Conservation (phyloP, 2,888 invertebrate species). For the Lycaena phlaeas region DNA sequence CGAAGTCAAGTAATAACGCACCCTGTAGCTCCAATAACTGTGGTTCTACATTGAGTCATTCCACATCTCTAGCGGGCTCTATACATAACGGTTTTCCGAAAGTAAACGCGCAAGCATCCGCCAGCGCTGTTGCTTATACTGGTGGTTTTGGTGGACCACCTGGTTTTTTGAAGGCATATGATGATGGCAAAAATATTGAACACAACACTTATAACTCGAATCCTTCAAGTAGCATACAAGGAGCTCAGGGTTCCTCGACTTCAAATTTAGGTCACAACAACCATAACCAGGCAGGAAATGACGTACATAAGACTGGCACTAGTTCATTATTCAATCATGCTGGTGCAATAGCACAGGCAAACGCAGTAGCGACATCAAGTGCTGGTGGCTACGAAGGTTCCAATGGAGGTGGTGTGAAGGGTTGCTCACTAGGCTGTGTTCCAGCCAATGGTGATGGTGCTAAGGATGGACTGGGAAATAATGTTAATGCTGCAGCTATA, state of each 20-base stretch:
- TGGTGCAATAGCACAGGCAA: constrained; percentile 29
- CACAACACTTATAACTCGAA: background rate
- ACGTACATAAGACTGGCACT: background rate
- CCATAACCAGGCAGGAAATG: background rate
- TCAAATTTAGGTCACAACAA: background rate
- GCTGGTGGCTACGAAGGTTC: constrained; percentile 23
- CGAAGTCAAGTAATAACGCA: constrained; percentile 6
- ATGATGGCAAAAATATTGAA: constrained; percentile 31
- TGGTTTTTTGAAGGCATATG: constrained; percentile 49
- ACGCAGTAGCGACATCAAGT: constrained; percentile 29
- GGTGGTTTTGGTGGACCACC: constrained; percentile 62
- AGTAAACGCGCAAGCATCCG: constrained; percentile 30
- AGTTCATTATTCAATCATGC: constrained; percentile 12
- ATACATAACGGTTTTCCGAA: constrained; percentile 10
- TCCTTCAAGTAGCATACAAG: background rate
- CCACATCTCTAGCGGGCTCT: constrained; percentile 2
- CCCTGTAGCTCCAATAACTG: constrained; percentile 19
- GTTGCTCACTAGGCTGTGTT: background rate
- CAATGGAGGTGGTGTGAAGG: constrained; percentile 12
- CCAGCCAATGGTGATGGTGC: background rate
- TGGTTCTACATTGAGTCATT: constrained; percentile 3
- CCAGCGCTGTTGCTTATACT: constrained; percentile 40
- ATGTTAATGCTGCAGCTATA: constrained; percentile 19
- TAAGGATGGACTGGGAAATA: background rate
- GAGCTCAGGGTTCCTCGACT: background rate